Conservation (phyloP, 2,888 invertebrate genomes). For the Leptinotarsa rubiginosa region DNA sequence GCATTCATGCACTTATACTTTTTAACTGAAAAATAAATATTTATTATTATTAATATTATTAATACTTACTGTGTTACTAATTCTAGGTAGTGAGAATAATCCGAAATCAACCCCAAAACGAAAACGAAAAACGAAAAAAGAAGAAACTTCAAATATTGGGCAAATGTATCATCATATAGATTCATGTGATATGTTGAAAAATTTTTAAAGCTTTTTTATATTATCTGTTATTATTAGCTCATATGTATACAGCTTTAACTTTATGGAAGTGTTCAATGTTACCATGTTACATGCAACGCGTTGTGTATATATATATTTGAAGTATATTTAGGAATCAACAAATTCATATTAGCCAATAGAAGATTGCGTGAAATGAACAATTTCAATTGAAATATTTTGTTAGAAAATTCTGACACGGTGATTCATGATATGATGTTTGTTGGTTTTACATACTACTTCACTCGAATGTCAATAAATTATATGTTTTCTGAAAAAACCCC, state of each 20-base stretch:
- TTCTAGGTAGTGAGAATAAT: conserved; percentile 82
- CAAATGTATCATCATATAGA: conserved; percentile 56
- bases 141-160: conserved; percentile 66
- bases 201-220: conserved; percentile 45
- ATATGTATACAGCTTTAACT: conserved; percentile 51
- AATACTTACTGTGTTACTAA: no score
- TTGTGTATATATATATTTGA: conserved; percentile 27
- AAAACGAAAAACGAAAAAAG: conserved; percentile 74
- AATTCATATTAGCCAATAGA: not conserved
- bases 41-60: no score
- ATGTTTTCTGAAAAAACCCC: conserved; percentile 27
- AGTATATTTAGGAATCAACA: not conserved
- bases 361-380: not conserved
- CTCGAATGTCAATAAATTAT: conserved; percentile 11
- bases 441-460: conserved; percentile 4
- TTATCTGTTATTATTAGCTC: conserved; percentile 44
- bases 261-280: conserved; percentile 53
- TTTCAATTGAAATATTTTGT: not conserved
- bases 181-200: conserved; percentile 30
- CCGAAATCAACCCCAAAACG: conserved; percentile 79
- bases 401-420: no score
- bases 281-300: conserved; percentile 42
- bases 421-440: not conserved
- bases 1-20: no score
- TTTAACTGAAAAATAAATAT: no score